Conservation (phyloP, 2,797 vertebrate genomes). For the Numenius phaeopus region DNA sequence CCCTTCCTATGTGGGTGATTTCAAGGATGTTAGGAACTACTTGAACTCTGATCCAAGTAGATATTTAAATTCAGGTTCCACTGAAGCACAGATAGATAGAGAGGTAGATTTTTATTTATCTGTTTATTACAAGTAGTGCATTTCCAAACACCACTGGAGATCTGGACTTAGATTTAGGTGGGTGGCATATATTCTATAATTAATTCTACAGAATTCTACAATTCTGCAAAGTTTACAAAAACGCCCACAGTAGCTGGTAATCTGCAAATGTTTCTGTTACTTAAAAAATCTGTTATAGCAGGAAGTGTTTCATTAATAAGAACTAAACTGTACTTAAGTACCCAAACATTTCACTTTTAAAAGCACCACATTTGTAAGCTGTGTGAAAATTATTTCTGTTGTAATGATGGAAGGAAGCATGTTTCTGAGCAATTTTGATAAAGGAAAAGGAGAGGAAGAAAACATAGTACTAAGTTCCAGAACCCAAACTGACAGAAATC, state of each 20-base stretch:
- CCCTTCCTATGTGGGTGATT: background rate
- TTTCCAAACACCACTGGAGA: background rate
- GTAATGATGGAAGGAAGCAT: background rate
- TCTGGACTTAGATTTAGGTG: background rate
- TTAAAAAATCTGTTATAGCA: background rate
- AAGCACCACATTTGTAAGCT: background rate
- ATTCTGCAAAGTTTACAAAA: background rate
- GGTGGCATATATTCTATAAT: background rate
- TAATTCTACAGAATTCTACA: background rate
- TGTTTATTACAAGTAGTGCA: background rate
- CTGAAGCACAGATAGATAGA: background rate
- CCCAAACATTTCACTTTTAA: background rate
- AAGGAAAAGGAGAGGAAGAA: background rate
- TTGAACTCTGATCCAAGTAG: background rate
- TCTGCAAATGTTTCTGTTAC: background rate
- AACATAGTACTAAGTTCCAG: background rate
- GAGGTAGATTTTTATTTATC: background rate
- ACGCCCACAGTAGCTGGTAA: background rate
- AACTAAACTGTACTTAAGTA: background rate
- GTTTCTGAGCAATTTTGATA: background rate
- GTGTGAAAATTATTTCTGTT: background rate
- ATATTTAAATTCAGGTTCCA: background rate
- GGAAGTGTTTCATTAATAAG: constrained; percentile 15
- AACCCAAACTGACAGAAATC: background rate
- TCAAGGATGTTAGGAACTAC: background rate